phyloP scores from a whole-genome alignment of 2,888 invertebrate species.

The Standfussiana lucernea region DNA sequence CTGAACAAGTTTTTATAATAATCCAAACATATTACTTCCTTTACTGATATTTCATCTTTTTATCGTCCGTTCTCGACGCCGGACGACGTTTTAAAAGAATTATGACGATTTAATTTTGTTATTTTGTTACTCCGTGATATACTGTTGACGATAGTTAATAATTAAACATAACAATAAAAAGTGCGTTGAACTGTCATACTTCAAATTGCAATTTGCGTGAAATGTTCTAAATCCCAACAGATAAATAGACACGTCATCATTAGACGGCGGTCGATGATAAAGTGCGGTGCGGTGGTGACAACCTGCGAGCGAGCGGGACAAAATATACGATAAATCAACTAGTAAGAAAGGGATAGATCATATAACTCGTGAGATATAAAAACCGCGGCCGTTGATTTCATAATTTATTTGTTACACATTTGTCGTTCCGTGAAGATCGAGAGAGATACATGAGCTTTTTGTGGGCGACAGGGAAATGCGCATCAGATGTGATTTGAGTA shows the following conservation, averaged over 20 bases:
- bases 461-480: conserved; percentile 86
- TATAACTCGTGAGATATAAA: conserved; percentile 84
- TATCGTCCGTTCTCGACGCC: conserved; percentile 64
- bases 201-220: conserved; percentile 82
- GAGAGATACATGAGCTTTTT: conserved; percentile 90
- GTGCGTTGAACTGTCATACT: conserved; percentile 81
- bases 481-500: conserved; percentile 89
- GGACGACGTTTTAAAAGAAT: conserved; percentile 65
- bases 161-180: conserved; percentile 75
- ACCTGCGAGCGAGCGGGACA: conserved; percentile 77
- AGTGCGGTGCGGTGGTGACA: conserved; percentile 83
- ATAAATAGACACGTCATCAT: conserved; percentile 87
- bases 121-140: conserved; percentile 62
- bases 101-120: conserved; percentile 67
- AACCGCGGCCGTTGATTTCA: conserved; percentile 89
- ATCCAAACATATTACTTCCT: conserved; percentile 70
- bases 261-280: conserved; percentile 86
- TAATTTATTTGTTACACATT: conserved; percentile 91
- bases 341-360: conserved; percentile 75
- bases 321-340: conserved; percentile 65
- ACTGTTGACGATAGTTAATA: conserved; percentile 71
- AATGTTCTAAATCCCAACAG: conserved; percentile 81
- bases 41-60: conserved; percentile 70
- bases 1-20: conserved; percentile 65
- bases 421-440: conserved; percentile 90